A percentile compares a stretch with the other conserved stretches of the same genome.
Conservation (phyloP, 2,797 vertebrate genomes). For the Sitta carolinensis region DNA sequence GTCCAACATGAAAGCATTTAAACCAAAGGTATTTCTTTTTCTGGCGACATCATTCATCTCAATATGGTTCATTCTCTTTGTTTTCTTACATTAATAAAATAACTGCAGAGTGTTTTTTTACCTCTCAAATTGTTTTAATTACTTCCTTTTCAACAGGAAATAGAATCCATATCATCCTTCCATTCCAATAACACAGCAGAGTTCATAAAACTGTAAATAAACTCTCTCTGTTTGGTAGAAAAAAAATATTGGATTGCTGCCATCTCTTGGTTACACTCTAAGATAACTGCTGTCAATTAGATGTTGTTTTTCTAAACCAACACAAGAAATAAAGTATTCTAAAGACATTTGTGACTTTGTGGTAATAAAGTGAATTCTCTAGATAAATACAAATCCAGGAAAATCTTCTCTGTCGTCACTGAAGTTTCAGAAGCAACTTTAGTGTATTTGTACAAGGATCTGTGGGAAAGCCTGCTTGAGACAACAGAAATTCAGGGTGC, state of each 20-base stretch:
- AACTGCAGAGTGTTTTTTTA: neutral
- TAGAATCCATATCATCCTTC: neutral
- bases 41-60: neutral
- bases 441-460: neutral
- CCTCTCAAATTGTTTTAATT: neutral
- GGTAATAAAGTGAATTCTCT: neutral
- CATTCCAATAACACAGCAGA: neutral
- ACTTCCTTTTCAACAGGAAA: neutral
- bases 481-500: neutral
- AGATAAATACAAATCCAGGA: neutral
- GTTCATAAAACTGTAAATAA: neutral
- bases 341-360: neutral
- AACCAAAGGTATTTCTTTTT: neutral
- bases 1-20: neutral
- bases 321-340: neutral
- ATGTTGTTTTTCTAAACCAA: constrained; percentile 33
- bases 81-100: neutral
- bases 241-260: constrained; percentile 12
- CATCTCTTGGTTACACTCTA: neutral
- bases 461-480: neutral
- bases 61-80: neutral
- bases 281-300: neutral
- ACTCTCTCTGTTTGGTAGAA: neutral
- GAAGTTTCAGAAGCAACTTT: neutral
- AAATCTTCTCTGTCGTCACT: neutral